Percentiles rank a stretch among this genome's conserved stretches.
phyloP scores from a whole-genome alignment of 2,797 vertebrate genomes.

The Rhabdophis nuchalis region DNA sequence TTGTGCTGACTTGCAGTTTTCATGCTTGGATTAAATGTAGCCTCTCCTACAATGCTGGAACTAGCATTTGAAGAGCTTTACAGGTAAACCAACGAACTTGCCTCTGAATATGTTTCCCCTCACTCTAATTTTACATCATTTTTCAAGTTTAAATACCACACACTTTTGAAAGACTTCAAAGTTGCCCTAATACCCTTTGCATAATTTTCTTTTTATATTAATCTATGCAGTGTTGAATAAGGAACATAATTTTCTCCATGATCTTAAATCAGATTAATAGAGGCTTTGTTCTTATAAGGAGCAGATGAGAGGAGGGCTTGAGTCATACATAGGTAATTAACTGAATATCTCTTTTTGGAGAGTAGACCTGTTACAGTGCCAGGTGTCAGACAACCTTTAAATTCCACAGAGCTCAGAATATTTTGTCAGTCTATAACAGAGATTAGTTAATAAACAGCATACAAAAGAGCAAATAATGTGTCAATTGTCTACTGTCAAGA shows the following conservation, averaged over 20 bases:
- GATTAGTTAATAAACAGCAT: not conserved
- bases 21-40: constrained; percentile 6
- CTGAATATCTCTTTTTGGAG: not conserved
- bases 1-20: not conserved
- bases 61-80: not conserved
- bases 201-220: constrained; percentile 7
- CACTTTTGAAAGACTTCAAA: constrained; percentile 13
- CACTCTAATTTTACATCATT: not conserved
- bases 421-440: not conserved
- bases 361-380: not conserved
- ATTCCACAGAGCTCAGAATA: not conserved
- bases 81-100: not conserved
- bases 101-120: not conserved
- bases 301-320: not conserved
- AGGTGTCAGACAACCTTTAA: not conserved
- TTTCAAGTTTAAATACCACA: constrained; percentile 6
- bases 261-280: constrained; percentile 5
- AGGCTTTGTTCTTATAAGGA: not conserved
- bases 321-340: not conserved
- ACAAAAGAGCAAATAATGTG: not conserved
- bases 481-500: not conserved
- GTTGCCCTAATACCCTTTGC: constrained; percentile 1
- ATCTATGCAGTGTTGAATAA: constrained; percentile 11
- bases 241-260: not conserved
- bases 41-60: not conserved